phyloP scores from a whole-genome alignment of 2,888 invertebrate genomes.

The Elysia crispata region DNA sequence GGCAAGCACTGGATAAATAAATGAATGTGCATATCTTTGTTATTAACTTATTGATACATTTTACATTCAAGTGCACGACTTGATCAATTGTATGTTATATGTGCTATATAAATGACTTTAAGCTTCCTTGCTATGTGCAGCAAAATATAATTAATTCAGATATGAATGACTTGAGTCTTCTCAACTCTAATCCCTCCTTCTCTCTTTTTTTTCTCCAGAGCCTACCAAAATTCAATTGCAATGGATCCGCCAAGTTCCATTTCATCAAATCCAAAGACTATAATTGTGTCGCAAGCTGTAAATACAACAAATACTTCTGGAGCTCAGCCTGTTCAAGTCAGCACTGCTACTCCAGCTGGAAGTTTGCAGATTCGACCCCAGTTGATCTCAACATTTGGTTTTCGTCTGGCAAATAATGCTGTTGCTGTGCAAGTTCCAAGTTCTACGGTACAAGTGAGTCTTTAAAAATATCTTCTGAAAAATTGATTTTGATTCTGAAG shows the following conservation, averaged over 20 bases:
- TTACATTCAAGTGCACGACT: no score
- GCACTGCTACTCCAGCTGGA: background rate
- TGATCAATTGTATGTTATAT: no score
- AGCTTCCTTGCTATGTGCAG: no score
- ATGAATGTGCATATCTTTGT: no score
- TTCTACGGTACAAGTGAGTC: background rate
- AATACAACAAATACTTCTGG: background rate
- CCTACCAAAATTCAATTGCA: background rate
- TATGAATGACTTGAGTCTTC: background rate
- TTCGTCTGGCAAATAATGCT: slow-evolving; percentile 21
- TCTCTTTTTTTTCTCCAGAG: no score
- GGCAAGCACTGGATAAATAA: no score
- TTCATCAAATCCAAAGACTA: background rate
- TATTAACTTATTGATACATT: no score
- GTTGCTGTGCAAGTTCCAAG: slow-evolving; percentile 28
- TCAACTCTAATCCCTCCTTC: no score
- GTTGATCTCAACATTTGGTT: slow-evolving; percentile 25
- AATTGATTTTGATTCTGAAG: no score
- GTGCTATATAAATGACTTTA: no score
- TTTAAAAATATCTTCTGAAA: no score
- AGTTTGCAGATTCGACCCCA: slow-evolving; percentile 35
- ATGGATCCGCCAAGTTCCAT: background rate
- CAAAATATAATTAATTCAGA: background rate
- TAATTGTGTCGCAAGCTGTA: background rate
- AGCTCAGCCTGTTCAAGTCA: background rate